Base-by-base conservation (phyloP, 2,113 vertebrate genomes). In the Nematolebias whitei region DNA sequence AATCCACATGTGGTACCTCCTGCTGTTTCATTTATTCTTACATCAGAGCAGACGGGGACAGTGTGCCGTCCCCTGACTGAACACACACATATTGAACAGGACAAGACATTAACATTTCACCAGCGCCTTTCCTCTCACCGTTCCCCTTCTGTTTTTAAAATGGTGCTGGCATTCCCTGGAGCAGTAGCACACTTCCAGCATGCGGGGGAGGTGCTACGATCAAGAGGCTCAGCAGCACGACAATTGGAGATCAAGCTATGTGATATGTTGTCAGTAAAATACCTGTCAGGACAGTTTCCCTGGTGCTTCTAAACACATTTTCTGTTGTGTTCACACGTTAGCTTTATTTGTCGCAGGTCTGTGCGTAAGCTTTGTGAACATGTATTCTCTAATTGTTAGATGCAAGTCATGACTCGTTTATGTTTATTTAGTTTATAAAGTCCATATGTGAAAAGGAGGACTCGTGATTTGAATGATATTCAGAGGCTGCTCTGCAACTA, bases 41-140 rank as follows among this genome's bases (percentile, higher is more conserved):
- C 71, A 63, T 69, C 63, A 63, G 68, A 64, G 52, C 3, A 26
- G 12, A 40, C 43, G 23, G 35, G 26, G 48, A 44, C 53, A 20
- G 50, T 1, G 24, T 35, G 60, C 56, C 54, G 2, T 59, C 43
- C 71, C 54, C 59, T 61, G 62, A 82, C 71, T 44, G 35, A 54
- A 85, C 80, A 83, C 76, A 74, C 32, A 24, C 54, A 64, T 73
- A 88, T 85, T 50, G 63, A 87, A 80, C 54, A 70, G 85, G 84
- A 87, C 76, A 73, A 77, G 76, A 83, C 85, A 89, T 91, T 88
- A 91, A 87, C 84, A 74, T 90, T 92, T 88, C 83, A 89, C 72
- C 71, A 82, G 78, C 75, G 76, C 60, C 64, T 84, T 68, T 54
- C 71, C 71, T 71, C 58, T 78, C 75, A 54, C 52, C 39, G 35